Base-by-base conservation (phyloP, 2,888 invertebrate genomes). In the Ariolimax columbianus region DNA sequence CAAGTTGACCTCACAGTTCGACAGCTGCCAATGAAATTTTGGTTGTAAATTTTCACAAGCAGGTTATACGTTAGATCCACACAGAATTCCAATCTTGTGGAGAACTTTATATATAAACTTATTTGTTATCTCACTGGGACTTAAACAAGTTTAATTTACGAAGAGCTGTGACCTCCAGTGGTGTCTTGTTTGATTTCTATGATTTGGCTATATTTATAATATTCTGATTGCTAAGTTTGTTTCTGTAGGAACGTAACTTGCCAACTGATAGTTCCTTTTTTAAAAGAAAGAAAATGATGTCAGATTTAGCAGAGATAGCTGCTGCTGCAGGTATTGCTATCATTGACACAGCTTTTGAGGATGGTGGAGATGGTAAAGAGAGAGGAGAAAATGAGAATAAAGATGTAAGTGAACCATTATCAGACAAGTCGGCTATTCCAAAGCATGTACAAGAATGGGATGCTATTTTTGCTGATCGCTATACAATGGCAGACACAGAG, bases 291-390 rank as follows among this genome's bases (percentile, higher is more conserved):
- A 72, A 33, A 97, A 96, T 89, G 97, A 98, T 94, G 95, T 96
- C 1, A 96, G 98, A 91, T 96, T 98, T 84, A 59, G 79, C 40
- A 26, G 84, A 84, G 17, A 79, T 84, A 95, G 96, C 93, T 95
- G 95, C 94, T 75, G 33, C 66, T 26, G 78, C 78, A 17, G n/a
- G 55, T 26, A 72, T 75, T 38, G 40, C 51, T 38, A 83, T 79
- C 51, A 36, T 82, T 68, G 68, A 66, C 68, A n/a, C 55, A 26
- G 55, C 43, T n/a, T 11, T 38, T 38, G 40, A 43, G 0, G 70
- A 81, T 55, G 68, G 73, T 36, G 55, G 36, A 33, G 77, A 77
- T 59, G 30, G 17, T 0, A 26, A 4, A 23, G 40, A n/a, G 26
- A 47, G 38, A 43, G 55, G 23, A 23, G 51, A 47, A 30, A 19